phyloP scores from a whole-genome alignment of 2,888 invertebrate genomes.

The Tanaodytes sp. region DNA sequence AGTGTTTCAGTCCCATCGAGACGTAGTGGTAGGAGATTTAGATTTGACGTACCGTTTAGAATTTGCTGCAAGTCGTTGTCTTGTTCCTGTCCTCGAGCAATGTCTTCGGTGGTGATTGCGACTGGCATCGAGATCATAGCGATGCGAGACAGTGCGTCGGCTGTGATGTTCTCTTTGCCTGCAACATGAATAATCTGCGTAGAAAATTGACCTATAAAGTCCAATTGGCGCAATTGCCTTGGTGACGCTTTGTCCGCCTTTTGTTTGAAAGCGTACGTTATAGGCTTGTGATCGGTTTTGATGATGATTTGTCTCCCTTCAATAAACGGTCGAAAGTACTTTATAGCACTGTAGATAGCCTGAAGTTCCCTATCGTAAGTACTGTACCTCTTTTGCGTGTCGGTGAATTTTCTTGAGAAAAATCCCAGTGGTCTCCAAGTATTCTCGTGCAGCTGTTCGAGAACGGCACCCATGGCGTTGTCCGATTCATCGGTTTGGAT shows the following conservation, averaged over 20 bases:
- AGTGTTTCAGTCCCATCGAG: not conserved
- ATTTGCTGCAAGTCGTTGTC: not conserved
- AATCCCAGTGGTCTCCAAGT: not conserved
- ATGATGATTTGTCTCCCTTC: slow-evolving; percentile 29
- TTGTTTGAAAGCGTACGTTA: slow-evolving; percentile 1
- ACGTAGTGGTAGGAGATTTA: not conserved
- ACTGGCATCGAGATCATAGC: not conserved
- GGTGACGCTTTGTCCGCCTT: slow-evolving; percentile 1
- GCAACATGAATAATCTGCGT: slow-evolving; percentile 38
- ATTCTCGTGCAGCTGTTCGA: not conserved
- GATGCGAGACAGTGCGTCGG: slow-evolving; percentile 24
- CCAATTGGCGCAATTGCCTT: slow-evolving; percentile 15
- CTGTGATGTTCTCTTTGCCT: slow-evolving; percentile 19
- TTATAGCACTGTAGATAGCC: slow-evolving; percentile 22
- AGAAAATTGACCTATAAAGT: slow-evolving; percentile 41
- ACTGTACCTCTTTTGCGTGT: slow-evolving; percentile 25
- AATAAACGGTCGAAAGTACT: slow-evolving; percentile 22
- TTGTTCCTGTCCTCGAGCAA: not conserved
- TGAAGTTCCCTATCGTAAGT: slow-evolving; percentile 6
- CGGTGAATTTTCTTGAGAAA: slow-evolving; percentile 14
- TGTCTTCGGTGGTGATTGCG: not conserved
- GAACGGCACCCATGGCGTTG: slow-evolving; percentile 3
- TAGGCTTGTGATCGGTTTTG: slow-evolving; percentile 5
- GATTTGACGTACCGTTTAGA: not conserved
- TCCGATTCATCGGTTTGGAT: not conserved